These are phyloP conservation scores for Cylindroiulus punctatus DNA, from an alignment of 2,888 invertebrate genomes.

Conservation along the genomic window DNA sequence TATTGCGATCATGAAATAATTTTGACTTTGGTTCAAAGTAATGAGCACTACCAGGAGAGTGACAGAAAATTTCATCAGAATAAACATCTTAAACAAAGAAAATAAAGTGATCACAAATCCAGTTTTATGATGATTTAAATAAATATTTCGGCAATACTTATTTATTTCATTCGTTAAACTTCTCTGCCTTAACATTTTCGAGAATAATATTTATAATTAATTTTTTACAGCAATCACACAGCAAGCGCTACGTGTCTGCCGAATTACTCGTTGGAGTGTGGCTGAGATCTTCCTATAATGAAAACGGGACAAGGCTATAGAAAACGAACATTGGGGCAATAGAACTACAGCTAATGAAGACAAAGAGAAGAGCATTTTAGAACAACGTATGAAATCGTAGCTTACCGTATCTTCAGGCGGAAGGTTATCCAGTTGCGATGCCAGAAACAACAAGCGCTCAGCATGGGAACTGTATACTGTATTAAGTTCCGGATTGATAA, in stretches of 20 bases:
- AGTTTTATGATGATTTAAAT: neutral
- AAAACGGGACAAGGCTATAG: neutral
- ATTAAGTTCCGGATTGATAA: constrained; percentile 54
- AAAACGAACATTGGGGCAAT: neutral
- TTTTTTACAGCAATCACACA: constrained; percentile 47
- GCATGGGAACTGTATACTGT: constrained; percentile 47
- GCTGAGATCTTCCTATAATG: constrained; percentile 36
- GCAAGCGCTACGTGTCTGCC: constrained; percentile 48
- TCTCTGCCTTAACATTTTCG: constrained; percentile 4
- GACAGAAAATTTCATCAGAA: neutral
- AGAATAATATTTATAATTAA: constrained; percentile 44
- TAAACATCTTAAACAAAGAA: neutral
- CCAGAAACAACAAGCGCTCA: constrained; percentile 48
- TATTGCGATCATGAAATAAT: too few relatives aligned
- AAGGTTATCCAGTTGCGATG: constrained; percentile 37
- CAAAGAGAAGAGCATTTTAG: neutral
- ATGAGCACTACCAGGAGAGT: neutral
- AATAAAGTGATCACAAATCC: neutral
- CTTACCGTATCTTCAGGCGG: constrained; percentile 23
- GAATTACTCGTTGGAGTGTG: constrained; percentile 49
- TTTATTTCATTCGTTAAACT: constrained; percentile 19
- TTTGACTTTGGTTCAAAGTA: too few relatives aligned
- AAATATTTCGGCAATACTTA: constrained; percentile 30
- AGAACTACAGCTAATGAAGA: neutral
- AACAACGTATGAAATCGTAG: neutral